Evolutionary conservation across 1,140 invertebrate genomes (phyloP), one percentile per base, ranked within the genome.

Genomic region (Daktulosphaira vitifoliae): DNA sequence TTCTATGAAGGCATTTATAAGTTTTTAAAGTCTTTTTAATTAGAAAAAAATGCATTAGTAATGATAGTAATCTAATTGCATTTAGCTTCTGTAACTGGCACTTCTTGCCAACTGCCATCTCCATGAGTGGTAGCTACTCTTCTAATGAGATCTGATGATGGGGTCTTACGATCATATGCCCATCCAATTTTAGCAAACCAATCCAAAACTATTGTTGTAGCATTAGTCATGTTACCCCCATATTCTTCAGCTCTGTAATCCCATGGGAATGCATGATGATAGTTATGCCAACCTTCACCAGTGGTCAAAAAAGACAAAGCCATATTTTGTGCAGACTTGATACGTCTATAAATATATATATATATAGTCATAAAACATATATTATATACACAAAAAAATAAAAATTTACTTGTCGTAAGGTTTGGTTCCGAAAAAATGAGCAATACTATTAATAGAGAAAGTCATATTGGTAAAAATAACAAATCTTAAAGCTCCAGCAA

Each of bases 221-320:
- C 72, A 73, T 95, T 95, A n/a, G 80, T 78, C 15, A 77, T 76
- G 74, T 86, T 86, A 67, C 80, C 77, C 37, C 86, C 85, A 16
- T 87, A 78, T 71, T 89, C 87, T 3, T 82, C 82, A 20, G 86
- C 82, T 68, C 88, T 84, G 77, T 91, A 91, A 73, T 95, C 87
- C 76, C 82, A 84, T 1, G 86, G 86, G 74, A 88, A 88, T 0
- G 81, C 80, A 70, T 89, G 87, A 69, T 96, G 92, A 73, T 92
- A 96, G 74, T 88, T 88, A 74, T 88, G 86, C 75, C 84, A 85
- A 8, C 83, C 84, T 75, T 82, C 80, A 2, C 76, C 76, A 16
- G 78, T 71, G 26, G 78, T 77, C 48, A 77, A 68, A 25, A 78
- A 69, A 4, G 77, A 68, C 18, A 80, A 76, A 4, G 70, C 68